Evolutionary conservation across 1,140 invertebrate species (phyloP).

Genomic region (Aphelenchoides fujianensis): DNA sequence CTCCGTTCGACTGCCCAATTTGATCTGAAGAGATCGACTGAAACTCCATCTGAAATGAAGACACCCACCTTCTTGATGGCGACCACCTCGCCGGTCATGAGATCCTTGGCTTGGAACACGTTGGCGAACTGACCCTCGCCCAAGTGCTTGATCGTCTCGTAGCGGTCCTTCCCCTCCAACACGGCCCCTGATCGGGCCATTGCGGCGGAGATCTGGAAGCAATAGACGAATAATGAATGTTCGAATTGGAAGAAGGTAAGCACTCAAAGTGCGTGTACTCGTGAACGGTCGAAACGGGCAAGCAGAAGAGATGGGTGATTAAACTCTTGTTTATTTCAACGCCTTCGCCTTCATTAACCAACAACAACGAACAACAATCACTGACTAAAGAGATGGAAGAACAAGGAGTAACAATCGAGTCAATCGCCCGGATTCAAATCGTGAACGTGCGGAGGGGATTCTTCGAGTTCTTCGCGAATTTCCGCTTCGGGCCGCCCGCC

Average conservation of each 20-base stretch:
- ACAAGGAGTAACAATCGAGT: constrained; percentile 22
- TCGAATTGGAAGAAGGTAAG: not conserved
- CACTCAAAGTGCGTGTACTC: not conserved
- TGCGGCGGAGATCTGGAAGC: not conserved
- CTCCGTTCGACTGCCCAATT: constrained; percentile 87
- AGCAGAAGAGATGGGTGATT: too few species aligned
- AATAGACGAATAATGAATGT: not conserved
- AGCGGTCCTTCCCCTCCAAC: constrained; percentile 29
- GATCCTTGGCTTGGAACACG: constrained; percentile 92
- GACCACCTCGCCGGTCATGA: constrained; percentile 74
- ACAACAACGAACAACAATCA: constrained; percentile 29
- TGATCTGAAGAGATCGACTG: constrained; percentile 75
- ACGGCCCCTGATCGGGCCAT: not conserved
- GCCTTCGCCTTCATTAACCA: not conserved
- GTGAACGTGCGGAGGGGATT: constrained; percentile 27
- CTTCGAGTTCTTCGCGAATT: not conserved
- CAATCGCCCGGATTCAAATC: constrained; percentile 18
- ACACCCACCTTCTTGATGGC: constrained; percentile 86
- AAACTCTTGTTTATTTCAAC: not conserved
- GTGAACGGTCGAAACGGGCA: too few species aligned
- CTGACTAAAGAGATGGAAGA: constrained; percentile 13
- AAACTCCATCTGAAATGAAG: constrained; percentile 23
- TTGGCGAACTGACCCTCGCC: constrained; percentile 86
- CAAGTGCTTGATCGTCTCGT: constrained; percentile 70
- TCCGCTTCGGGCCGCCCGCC: not conserved